phyloP scores from a whole-genome alignment of 2,888 invertebrate genomes.

The Adela reaumurella region DNA sequence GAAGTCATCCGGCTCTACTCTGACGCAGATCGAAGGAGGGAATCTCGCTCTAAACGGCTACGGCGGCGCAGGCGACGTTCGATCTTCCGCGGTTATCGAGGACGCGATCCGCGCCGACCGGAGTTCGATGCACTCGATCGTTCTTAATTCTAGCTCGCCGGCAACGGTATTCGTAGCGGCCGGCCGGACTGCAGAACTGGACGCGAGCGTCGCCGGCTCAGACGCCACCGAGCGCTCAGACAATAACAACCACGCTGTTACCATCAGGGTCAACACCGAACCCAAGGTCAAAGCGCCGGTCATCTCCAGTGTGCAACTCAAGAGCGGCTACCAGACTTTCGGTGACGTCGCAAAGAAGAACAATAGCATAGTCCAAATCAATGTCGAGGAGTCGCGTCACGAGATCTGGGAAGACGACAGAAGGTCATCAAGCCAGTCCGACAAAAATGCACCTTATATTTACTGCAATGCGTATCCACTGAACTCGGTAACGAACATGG shows the following conservation, averaged over 20 bases:
- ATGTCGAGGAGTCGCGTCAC: constrained; percentile 46
- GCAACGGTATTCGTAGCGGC: constrained; percentile 56
- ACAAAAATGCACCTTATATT: constrained; percentile 50
- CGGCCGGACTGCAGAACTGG: constrained; percentile 40
- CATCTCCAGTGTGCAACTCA: constrained; percentile 47
- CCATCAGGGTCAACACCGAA: constrained; percentile 65
- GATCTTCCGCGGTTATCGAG: constrained; percentile 3
- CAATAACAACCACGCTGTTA: constrained; percentile 60
- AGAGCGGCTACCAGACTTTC: constrained; percentile 41
- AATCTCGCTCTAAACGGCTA: constrained; percentile 30
- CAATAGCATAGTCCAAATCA: constrained; percentile 58
- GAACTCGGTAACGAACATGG: constrained; percentile 47
- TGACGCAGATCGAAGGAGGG: constrained; percentile 36
- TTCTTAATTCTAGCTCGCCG: constrained; percentile 51
- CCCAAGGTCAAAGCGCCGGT: constrained; percentile 48
- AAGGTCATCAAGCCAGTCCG: constrained; percentile 23
- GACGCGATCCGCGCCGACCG: constrained; percentile 27
- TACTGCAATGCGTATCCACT: constrained; percentile 60
- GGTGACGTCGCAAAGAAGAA: constrained; percentile 39
- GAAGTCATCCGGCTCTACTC: constrained; percentile 27
- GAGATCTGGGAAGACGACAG: constrained; percentile 52
- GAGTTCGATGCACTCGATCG: constrained; percentile 55
- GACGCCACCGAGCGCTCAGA: constrained; percentile 26
- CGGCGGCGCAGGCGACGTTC: constrained; percentile 16
- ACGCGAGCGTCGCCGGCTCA: constrained; percentile 9